phyloP scores from a whole-genome alignment of 2,888 invertebrate genomes.

The Ryuthela nishihirai region DNA sequence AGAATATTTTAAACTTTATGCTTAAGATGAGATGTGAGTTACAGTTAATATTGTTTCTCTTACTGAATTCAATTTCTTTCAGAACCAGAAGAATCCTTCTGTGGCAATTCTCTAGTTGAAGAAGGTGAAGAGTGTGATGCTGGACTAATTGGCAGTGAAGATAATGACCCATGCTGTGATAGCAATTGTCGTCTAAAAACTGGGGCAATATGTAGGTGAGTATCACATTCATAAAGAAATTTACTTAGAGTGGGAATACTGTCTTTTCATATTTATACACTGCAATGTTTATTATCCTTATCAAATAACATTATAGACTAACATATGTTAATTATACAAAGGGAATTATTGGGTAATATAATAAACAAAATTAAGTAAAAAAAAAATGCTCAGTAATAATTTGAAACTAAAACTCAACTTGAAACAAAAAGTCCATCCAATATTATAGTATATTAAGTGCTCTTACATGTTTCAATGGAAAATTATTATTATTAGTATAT shows the following conservation, averaged over 20 bases:
- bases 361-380: not conserved
- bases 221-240: not conserved
- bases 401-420: no score
- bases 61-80: slow-evolving; percentile 52
- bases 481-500: no score
- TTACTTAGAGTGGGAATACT: no score
- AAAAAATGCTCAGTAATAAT: no score
- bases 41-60: not conserved
- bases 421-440: no score
- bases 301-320: not conserved
- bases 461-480: no score
- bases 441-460: no score
- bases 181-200: slow-evolving; percentile 83
- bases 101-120: slow-evolving; percentile 92
- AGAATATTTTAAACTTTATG: no score
- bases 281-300: not conserved
- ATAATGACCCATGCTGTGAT: slow-evolving; percentile 89
- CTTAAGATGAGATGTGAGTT: no score
- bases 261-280: no score
- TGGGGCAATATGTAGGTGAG: slow-evolving; percentile 82
- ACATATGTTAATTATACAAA: not conserved
- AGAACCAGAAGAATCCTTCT: slow-evolving; percentile 92
- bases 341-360: not conserved
- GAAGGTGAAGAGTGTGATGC: slow-evolving; percentile 96
- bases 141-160: slow-evolving; percentile 85